Conservation (phyloP, 2,888 invertebrate genomes). For the Drosophila macrospina region DNA sequence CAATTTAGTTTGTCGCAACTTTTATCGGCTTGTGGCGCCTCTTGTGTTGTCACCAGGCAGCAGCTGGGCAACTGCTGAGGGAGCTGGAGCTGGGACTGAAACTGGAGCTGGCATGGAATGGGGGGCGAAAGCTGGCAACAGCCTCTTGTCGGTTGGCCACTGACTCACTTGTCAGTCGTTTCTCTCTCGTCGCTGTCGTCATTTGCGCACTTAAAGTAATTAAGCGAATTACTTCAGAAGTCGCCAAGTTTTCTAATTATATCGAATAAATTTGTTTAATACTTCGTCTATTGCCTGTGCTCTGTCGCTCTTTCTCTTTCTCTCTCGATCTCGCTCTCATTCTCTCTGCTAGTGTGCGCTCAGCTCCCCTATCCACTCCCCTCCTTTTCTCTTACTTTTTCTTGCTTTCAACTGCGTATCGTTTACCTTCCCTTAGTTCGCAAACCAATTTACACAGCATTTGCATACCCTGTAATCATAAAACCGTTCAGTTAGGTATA, state of each 20-base stretch:
- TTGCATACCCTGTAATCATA: slow-evolving; percentile 29
- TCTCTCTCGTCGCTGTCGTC: slow-evolving; percentile 42
- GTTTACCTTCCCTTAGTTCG: slow-evolving; percentile 11
- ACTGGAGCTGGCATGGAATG: neutral
- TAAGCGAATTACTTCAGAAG: slow-evolving; percentile 82
- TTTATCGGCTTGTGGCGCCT: slow-evolving; percentile 75
- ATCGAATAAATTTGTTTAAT: slow-evolving; percentile 82
- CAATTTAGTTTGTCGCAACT: slow-evolving; percentile 65
- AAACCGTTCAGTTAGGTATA: fast-evolving
- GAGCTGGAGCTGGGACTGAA: neutral
- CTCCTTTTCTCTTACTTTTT: slow-evolving; percentile 6
- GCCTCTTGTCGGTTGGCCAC: slow-evolving; percentile 20
- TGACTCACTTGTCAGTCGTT: slow-evolving; percentile 33
- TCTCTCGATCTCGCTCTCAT: slow-evolving; percentile 11
- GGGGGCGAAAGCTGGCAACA: neutral
- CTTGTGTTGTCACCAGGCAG: slow-evolving; percentile 50
- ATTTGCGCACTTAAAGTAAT: slow-evolving; percentile 78
- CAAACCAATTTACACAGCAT: slow-evolving; percentile 65
- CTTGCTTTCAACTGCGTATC: slow-evolving; percentile 6
- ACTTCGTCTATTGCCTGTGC: slow-evolving; percentile 34
- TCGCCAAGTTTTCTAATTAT: slow-evolving; percentile 82
- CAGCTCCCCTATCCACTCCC: slow-evolving; percentile 12
- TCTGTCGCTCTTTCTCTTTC: too few species aligned
- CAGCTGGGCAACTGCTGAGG: slow-evolving; percentile 32
- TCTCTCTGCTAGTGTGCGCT: slow-evolving; percentile 16